A percentile compares a stretch with the other conserved stretches of the same genome.
phyloP scores from a whole-genome alignment of 2,113 vertebrate genomes.

The Heloderma charlesbogerti region DNA sequence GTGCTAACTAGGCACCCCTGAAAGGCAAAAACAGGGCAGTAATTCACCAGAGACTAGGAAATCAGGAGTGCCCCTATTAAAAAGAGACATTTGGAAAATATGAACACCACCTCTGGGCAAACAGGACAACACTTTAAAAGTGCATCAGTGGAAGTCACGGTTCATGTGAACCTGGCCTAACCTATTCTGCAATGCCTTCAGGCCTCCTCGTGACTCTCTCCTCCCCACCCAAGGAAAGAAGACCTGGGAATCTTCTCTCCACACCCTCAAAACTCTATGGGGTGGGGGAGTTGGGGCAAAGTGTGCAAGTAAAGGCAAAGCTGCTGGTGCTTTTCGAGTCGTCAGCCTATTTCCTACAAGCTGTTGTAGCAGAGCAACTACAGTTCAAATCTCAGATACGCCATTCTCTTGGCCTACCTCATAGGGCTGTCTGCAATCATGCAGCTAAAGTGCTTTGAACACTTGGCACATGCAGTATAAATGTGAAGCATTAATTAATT shows the following conservation, averaged over 20 bases:
- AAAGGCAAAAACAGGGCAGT: too few relatives aligned
- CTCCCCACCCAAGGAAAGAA: too few relatives aligned
- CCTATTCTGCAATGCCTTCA: background rate
- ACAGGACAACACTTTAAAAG: background rate
- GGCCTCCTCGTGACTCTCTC: too few relatives aligned
- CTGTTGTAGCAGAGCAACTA: background rate
- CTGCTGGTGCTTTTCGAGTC: too few relatives aligned
- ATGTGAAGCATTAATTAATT: rapidly evolving
- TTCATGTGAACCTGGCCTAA: background rate
- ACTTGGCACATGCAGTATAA: background rate
- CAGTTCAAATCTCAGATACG: too few relatives aligned
- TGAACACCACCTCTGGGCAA: background rate
- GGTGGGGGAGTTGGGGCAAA: background rate
- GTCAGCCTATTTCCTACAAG: too few relatives aligned
- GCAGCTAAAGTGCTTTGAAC: background rate
- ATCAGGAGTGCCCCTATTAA: too few relatives aligned
- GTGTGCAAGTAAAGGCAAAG: too few relatives aligned
- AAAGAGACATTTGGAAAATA: too few relatives aligned
- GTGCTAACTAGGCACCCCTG: too few relatives aligned
- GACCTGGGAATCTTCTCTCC: background rate
- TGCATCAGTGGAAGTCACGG: background rate
- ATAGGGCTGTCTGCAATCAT: background rate
- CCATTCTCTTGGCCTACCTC: background rate
- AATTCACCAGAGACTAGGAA: too few relatives aligned
- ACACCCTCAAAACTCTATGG: background rate